Conservation (phyloP, 37 sponge, comb jelly and placozoan species). For the Beroe forskalii region DNA sequence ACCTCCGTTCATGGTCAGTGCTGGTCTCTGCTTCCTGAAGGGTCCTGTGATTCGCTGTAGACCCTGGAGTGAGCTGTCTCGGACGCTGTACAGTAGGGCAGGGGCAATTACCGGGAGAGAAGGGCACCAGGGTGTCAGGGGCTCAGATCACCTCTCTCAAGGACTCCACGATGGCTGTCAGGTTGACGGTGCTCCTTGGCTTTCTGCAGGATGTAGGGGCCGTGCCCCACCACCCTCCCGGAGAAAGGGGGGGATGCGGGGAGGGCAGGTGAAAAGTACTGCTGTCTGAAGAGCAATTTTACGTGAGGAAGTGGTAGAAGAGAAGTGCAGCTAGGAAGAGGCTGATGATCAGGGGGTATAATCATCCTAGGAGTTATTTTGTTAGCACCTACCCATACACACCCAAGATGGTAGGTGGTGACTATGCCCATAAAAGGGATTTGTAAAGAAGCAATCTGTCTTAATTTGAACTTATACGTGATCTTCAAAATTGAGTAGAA, state of each 20-base stretch:
- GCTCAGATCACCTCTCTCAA: neutral
- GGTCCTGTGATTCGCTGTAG: neutral
- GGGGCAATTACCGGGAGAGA: neutral
- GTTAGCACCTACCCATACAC: too few species aligned
- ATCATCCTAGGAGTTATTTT: too few species aligned
- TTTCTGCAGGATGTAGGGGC: conserved; percentile 6
- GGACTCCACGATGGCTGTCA: conserved; percentile 29
- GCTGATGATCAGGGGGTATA: too few species aligned
- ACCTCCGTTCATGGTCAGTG: conserved; percentile 34
- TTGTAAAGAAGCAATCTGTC: too few species aligned
- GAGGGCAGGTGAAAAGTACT: conserved; percentile 49
- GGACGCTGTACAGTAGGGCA: neutral
- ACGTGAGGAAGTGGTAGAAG: too few species aligned
- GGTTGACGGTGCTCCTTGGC: neutral
- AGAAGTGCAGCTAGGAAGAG: too few species aligned
- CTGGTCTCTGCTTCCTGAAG: neutral
- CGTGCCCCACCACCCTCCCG: neutral
- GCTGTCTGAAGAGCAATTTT: too few species aligned
- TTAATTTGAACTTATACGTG: too few species aligned
- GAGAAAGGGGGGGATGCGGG: neutral
- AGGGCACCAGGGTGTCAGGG: neutral
- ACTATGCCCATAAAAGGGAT: too few species aligned
- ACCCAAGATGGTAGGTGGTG: too few species aligned
- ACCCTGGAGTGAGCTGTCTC: neutral
- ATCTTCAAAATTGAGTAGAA: too few species aligned